Base-by-base conservation (phyloP, 2,888 invertebrate genomes). In the Athrips mouffetella region DNA sequence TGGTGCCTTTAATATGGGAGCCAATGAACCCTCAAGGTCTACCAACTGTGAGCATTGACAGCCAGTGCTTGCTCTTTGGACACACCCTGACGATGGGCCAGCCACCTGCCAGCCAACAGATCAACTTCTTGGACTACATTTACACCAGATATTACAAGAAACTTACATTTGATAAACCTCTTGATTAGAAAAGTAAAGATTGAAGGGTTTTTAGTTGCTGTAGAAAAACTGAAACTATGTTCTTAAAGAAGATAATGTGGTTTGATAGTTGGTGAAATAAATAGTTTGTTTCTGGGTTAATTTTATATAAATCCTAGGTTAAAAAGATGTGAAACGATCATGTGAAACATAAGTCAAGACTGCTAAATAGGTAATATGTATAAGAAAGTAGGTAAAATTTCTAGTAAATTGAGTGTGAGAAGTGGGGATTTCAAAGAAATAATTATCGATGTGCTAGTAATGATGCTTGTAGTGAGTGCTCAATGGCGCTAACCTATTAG, bases 91-190 rank as follows among this genome's bases (percentile, higher is more conserved):
- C 42, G 1, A 68, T 80, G 63, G 56, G 31, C 13, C 46, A 58
- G 1, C 58, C 60, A 0, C 54, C 60, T 0, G 49, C 54, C 4
- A 72, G 67, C 39, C 68, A 70, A 13, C 64, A 68, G 2, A 59
- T 84, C 0, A 42, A 59, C 5, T 82, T 86, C 49, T 85, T 84
- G 84, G 80, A 85, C 15, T 68, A 70, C 13, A 73, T 87, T 48
- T 86, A 84, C 45, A 64, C 58, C 2, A 73, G 62, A 33, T 86
- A 78, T 55, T 80, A 81, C 40, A 77, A 60, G 51, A 54, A 55
- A 31, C 65, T 73, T 52, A 41, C 39, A 6, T 47, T 51, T 3
- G 44, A 40, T 13, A 37, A 37, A n/a, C n/a, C n/a, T n/a, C n/a
- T n/a, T n/a, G n/a, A n/a, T n/a, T n/a, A 45, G 18, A 45, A 53